These are phyloP conservation scores for Tethya wilhelma DNA, from an alignment of 37 sponge, comb jelly and placozoan species.

Conservation along the genomic window DNA sequence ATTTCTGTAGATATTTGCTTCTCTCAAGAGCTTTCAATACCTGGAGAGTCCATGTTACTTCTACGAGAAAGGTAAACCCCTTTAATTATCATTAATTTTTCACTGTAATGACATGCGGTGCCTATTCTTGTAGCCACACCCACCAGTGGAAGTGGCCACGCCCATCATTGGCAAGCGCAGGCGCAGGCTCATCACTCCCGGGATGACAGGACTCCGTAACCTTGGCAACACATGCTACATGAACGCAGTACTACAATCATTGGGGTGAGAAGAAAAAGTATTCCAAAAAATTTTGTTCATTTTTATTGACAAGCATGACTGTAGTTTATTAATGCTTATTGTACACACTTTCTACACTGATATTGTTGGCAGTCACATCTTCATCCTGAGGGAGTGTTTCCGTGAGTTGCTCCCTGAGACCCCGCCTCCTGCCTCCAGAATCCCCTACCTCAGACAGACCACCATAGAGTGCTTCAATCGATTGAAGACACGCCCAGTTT, in stretches of 20 bases:
- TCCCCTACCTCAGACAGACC: constrained; percentile 68
- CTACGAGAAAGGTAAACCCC: neutral
- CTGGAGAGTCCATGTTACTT: neutral
- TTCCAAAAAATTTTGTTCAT: constrained; percentile 50
- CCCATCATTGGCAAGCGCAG: neutral
- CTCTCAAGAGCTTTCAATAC: neutral
- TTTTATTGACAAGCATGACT: too few species aligned
- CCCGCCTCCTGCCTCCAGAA: neutral
- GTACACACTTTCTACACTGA: too few species aligned
- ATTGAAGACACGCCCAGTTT: neutral
- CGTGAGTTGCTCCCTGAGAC: constrained; percentile 41
- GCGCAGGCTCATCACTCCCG: constrained; percentile 38
- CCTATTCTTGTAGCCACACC: constrained; percentile 46
- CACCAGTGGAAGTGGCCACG: constrained; percentile 15
- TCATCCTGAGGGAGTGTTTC: constrained; percentile 63
- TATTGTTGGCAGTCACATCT: constrained; percentile 58
- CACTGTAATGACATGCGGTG: constrained; percentile 43
- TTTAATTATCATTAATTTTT: neutral
- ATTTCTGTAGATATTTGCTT: neutral
- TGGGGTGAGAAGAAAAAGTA: constrained; percentile 45
- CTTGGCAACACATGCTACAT: constrained; percentile 91
- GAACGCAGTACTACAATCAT: constrained; percentile 79
- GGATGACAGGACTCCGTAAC: constrained; percentile 82
- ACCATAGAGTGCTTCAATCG: constrained; percentile 74
- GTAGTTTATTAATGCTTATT: too few species aligned